Conservation (phyloP, 2,797 vertebrate genomes). For the Knipowitschia caucasica region DNA sequence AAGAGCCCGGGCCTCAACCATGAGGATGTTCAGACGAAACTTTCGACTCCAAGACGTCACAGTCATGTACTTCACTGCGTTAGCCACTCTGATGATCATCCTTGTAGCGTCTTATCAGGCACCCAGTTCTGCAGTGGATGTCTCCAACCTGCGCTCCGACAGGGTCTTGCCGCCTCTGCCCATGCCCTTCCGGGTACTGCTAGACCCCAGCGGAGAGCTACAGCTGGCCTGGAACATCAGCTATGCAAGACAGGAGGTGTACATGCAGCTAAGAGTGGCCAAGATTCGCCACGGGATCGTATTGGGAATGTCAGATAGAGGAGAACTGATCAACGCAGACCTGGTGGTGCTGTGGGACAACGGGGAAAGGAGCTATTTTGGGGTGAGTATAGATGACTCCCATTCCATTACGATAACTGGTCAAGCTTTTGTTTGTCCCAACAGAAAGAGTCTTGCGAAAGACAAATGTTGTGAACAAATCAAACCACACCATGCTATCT, state of each 20-base stretch:
- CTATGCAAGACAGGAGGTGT: constrained; percentile 75
- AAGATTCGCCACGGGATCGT: constrained; percentile 79
- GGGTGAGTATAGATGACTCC: constrained; percentile 51
- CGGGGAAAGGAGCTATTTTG: constrained; percentile 68
- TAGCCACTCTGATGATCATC: constrained; percentile 85
- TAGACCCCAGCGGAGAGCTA: constrained; percentile 82
- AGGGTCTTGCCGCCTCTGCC: constrained; percentile 43
- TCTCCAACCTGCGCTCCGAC: constrained; percentile 57
- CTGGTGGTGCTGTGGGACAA: constrained; percentile 87
- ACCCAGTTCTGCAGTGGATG: constrained; percentile 63
- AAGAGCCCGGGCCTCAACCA: too few species aligned
- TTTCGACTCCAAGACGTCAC: constrained; percentile 81
- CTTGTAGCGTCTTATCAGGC: constrained; percentile 86
- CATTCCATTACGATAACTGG: too few species aligned
- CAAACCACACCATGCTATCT: too few species aligned
- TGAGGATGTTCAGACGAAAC: constrained; percentile 69
- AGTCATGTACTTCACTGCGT: constrained; percentile 85
- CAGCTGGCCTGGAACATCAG: constrained; percentile 92
- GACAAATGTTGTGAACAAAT: too few species aligned
- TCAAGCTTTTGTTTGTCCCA: neutral
- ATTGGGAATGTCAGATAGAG: constrained; percentile 91
- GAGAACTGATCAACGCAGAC: constrained; percentile 85
- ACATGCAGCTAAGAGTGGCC: constrained; percentile 78
- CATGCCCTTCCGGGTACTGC: constrained; percentile 83
- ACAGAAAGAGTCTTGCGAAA: too few species aligned